Conservation (phyloP, 2,113 vertebrate species). For the Arvicanthis niloticus region DNA sequence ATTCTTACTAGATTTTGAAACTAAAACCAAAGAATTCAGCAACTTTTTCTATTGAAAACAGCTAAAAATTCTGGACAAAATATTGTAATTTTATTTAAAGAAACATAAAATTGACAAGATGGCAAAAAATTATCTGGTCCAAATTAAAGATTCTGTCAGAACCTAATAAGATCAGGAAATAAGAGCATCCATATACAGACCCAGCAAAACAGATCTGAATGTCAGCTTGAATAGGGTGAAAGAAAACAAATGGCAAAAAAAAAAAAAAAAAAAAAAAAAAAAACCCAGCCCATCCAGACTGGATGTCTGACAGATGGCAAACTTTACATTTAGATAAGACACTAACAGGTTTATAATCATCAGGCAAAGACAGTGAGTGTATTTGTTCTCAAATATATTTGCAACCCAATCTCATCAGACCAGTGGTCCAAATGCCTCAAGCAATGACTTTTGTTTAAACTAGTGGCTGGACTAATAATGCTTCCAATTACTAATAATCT, state of each 20-base stretch:
- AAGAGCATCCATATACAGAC: not conserved
- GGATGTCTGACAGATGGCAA: not conserved
- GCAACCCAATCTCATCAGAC: not conserved
- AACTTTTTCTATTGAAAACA: conserved; percentile 38
- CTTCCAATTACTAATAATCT: not conserved
- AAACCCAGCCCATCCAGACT: not conserved
- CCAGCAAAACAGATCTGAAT: conserved; percentile 14
- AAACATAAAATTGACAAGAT: conserved; percentile 1
- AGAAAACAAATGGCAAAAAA: conserved; percentile 15
- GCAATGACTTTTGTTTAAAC: conserved; percentile 42
- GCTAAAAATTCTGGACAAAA: conserved; percentile 46
- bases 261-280: conserved; percentile 19
- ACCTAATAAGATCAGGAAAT: not conserved
- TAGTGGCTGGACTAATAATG: not conserved
- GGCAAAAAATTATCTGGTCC: conserved; percentile 39
- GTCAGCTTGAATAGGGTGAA: not conserved
- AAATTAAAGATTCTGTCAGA: conserved; percentile 34
- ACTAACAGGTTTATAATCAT: not conserved
- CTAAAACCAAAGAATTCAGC: conserved; percentile 25
- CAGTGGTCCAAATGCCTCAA: not conserved
- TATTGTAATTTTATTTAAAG: conserved; percentile 30
- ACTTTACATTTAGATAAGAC: not conserved
- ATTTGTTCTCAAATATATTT: not conserved
- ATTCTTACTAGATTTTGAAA: conserved; percentile 51
- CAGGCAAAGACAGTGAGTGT: not conserved